These are phyloP conservation scores for Lagorchestes hirsutus DNA, from an alignment of 2,797 vertebrate genomes.

Conservation along the genomic window DNA sequence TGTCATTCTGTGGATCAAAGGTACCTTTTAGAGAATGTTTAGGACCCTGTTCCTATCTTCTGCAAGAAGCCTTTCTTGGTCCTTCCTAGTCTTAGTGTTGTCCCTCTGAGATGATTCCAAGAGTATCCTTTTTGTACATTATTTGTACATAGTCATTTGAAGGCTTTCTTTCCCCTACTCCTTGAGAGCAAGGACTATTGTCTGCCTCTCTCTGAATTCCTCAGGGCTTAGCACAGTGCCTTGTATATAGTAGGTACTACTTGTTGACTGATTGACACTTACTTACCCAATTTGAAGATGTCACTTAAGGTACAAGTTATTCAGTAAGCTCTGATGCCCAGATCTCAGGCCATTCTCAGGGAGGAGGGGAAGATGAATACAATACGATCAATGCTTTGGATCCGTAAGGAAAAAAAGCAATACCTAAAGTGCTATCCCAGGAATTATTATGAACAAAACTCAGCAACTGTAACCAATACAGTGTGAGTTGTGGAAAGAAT, in stretches of 20 bases:
- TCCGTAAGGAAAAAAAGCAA: background rate
- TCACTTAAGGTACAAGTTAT: background rate
- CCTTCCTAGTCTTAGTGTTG: background rate
- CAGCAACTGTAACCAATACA: conserved; percentile 17
- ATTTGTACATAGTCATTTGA: background rate
- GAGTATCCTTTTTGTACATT: background rate
- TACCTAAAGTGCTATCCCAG: background rate
- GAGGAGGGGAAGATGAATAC: background rate
- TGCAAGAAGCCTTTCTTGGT: background rate
- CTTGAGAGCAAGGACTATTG: background rate
- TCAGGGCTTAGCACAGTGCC: background rate
- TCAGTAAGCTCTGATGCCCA: background rate
- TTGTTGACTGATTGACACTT: background rate
- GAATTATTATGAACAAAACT: conserved; percentile 20
- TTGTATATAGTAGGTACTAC: background rate
- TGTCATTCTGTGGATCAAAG: background rate
- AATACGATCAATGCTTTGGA: background rate
- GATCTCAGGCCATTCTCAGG: background rate
- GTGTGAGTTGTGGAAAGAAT: background rate
- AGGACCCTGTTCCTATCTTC: background rate
- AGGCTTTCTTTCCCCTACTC: background rate
- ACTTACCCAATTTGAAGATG: background rate
- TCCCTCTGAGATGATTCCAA: background rate
- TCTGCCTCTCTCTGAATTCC: background rate
- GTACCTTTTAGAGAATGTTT: background rate